A percentile compares a stretch with the other conserved stretches of the same genome.
Evolutionary conservation across 2,888 invertebrate species (phyloP).

Genomic region (Melieria picta): DNA sequence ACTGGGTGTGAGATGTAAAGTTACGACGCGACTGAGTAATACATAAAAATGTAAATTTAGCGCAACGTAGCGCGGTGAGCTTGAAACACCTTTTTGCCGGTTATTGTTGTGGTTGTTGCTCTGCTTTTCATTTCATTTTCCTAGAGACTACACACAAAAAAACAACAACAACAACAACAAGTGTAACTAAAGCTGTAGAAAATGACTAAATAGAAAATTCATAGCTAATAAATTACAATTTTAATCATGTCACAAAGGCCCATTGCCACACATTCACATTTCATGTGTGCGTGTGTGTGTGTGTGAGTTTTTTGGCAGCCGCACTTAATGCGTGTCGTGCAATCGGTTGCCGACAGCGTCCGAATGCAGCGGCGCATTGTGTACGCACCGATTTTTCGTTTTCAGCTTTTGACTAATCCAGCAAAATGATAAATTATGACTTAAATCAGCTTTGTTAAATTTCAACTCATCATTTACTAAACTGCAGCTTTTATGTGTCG

Average conservation of each 20-base stretch:
- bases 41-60: slow-evolving; percentile 40
- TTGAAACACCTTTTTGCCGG: not conserved
- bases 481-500: no score
- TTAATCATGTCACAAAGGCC: slow-evolving; percentile 44
- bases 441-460: slow-evolving; percentile 47
- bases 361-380: no score
- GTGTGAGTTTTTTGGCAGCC: not conserved
- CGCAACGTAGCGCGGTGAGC: slow-evolving; percentile 56
- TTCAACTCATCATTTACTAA: slow-evolving; percentile 37
- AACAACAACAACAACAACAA: no score
- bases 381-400: not conserved
- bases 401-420: slow-evolving; percentile 34
- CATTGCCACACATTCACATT: slow-evolving; percentile 26
- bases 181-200: no score
- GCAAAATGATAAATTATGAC: slow-evolving; percentile 50
- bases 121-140: no score
- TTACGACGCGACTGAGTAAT: slow-evolving; percentile 8
- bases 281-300: not conserved
- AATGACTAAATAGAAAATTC: no score
- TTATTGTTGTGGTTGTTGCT: no score
- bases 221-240: slow-evolving; percentile 55
- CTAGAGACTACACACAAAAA: no score
- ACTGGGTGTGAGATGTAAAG: slow-evolving; percentile 33
- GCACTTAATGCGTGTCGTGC: no score
- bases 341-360: no score